phyloP scores from a whole-genome alignment of 2,113 vertebrate genomes.

The Macrotus californicus region DNA sequence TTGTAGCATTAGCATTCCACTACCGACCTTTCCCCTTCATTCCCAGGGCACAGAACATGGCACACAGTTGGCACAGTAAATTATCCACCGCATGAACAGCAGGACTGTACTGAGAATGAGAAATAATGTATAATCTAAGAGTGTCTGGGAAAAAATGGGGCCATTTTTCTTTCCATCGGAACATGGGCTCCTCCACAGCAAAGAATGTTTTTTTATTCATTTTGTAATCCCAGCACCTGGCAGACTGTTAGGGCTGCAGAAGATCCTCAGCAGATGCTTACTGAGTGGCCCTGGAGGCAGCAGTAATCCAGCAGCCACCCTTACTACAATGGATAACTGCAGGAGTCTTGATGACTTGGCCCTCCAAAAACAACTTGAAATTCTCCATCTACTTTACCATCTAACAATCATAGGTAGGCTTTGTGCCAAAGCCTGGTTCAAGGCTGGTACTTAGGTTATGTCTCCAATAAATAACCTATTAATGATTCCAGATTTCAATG shows the following conservation, averaged over 20 bases:
- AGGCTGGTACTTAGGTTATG: background rate
- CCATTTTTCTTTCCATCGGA: background rate
- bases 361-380: background rate
- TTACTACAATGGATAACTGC: background rate
- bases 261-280: background rate
- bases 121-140: background rate
- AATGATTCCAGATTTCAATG: background rate
- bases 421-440: background rate
- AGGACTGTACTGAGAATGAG: background rate
- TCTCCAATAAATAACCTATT: background rate
- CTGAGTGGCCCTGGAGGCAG: background rate
- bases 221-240: background rate
- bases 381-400: background rate
- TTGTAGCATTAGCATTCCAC: background rate
- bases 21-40: background rate
- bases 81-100: background rate
- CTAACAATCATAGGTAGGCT: background rate
- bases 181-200: background rate
- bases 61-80: background rate
- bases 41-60: background rate
- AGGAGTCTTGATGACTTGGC: background rate
- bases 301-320: background rate
- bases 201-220: background rate
- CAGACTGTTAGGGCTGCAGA: background rate
- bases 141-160: background rate